These are phyloP conservation scores for Heliconius congener DNA, from an alignment of 1,140 invertebrate species.

Conservation along the genomic window DNA sequence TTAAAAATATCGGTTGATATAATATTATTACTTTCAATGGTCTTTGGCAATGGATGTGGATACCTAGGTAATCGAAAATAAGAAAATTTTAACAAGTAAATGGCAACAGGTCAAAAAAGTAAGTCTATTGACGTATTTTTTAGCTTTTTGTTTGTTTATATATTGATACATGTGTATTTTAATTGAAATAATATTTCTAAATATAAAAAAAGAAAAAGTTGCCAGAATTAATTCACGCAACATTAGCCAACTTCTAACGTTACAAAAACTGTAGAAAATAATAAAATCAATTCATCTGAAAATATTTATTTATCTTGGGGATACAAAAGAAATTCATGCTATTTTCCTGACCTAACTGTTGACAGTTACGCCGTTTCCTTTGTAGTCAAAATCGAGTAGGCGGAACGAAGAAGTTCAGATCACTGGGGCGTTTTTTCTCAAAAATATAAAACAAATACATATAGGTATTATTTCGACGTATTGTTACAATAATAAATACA, in stretches of 20 bases:
- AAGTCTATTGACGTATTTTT: too few species aligned
- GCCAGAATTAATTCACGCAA: not conserved
- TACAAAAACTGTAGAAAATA: not conserved
- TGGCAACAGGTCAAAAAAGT: too few species aligned
- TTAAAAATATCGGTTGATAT: too few species aligned
- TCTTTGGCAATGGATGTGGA: too few species aligned
- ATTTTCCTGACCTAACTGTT: slow-evolving; percentile 3
- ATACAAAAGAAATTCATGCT: slow-evolving; percentile 3
- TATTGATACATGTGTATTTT: too few species aligned
- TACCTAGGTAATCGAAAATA: too few species aligned
- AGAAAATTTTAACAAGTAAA: too few species aligned
- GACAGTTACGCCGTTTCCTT: slow-evolving; percentile 12
- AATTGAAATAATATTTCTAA: too few species aligned
- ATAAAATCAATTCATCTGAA: not conserved
- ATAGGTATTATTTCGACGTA: not conserved
- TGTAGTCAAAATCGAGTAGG: slow-evolving; percentile 6
- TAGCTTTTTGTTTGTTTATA: too few species aligned
- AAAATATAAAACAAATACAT: not conserved
- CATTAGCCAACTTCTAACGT: not conserved
- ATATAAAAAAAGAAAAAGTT: not conserved
- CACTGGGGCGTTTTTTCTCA: not conserved
- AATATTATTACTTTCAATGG: too few species aligned
- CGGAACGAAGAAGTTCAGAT: slow-evolving; percentile 10
- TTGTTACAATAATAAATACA: too few species aligned
- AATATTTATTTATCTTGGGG: not conserved